Evolutionary conservation across 2,888 invertebrate species (phyloP), one percentile per base, ranked within the genome.

Genomic region (Brachyptera putata): DNA sequence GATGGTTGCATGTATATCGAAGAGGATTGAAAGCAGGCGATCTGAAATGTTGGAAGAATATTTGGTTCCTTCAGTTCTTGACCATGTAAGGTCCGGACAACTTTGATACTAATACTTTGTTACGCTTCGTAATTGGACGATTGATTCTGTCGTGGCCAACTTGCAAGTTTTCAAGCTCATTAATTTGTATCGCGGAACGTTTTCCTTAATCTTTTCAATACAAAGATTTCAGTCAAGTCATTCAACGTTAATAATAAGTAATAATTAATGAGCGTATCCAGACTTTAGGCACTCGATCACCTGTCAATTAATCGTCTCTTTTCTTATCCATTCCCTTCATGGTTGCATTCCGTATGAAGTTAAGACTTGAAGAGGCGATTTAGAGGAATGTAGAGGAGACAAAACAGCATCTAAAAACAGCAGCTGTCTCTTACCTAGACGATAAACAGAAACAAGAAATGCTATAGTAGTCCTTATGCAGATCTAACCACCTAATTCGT

Each of bases 271-370:
- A 53, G 53, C 53, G 34, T 34, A 36, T 53, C 36, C 36, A 36
- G 53, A 22, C 9, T 36, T 21, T 34, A 36, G 36, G 36, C 37
- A 41, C 48, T 41, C 49, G 36, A 60, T 60, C 60, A 56, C 48
- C 46, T 60, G 60, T 60, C 60, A 60, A 60, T 60, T 60, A 60
- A 56, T 37, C 48, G 34, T 21, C n/a, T 21, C 50, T 37, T 24
- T 49, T 48, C 1, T 14, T 18, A n/a, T 14, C 1, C 18, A 43
- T 5, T 36, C 49, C 14, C 21, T 50, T 26, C 3, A 16, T 21
- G 43, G 30, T 3, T 18, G 46, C 46, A 46, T 46, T 46, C 46
- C 46, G 5, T n/a, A 24, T 24, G n/a, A 7, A 21, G 41, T 21
- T 41, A 41, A 41, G 41, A 41, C 41, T 41, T 41, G 16, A 21